These are phyloP conservation scores for Eupithecia abbreviata DNA, from an alignment of 2,888 invertebrate genomes.

Conservation along the genomic window DNA sequence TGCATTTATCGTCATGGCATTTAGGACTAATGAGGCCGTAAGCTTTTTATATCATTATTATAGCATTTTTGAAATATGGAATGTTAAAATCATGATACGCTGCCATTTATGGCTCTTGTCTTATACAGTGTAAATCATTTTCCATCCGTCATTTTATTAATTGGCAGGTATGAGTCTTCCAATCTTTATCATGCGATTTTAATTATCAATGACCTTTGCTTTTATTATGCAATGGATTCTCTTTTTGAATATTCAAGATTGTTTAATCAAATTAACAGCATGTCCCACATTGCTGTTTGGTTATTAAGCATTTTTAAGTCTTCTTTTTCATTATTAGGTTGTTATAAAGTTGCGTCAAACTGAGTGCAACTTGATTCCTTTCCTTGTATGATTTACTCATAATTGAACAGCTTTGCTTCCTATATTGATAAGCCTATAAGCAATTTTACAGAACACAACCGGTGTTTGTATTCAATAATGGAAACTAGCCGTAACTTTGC, in stretches of 20 bases:
- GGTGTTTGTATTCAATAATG: conserved; percentile 33
- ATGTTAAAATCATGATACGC: conserved; percentile 33
- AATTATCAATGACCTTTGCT: conserved; percentile 15
- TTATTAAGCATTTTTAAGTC: background rate
- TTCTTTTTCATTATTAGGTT: background rate
- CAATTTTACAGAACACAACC: conserved; percentile 26
- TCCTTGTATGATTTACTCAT: conserved; percentile 14
- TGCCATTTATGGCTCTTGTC: conserved; percentile 19
- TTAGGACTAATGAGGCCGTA: conserved; percentile 38
- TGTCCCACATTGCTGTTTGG: background rate
- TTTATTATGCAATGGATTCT: conserved; percentile 11
- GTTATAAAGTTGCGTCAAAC: background rate
- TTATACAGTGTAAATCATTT: conserved; percentile 2
- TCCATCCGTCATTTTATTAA: conserved; percentile 7
- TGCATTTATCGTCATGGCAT: conserved; percentile 35
- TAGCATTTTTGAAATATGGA: conserved; percentile 36
- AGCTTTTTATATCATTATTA: conserved; percentile 32
- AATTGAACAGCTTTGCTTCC: conserved; percentile 23
- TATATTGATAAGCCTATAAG: conserved; percentile 28
- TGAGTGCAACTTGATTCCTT: background rate
- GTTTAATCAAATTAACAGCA: conserved; percentile 1
- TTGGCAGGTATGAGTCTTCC: conserved; percentile 5
- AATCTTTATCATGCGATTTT: conserved; percentile 13
- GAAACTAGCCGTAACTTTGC: conserved; percentile 25
- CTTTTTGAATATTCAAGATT: background rate